phyloP scores from a whole-genome alignment of 2,797 vertebrate genomes.

The Meriones psammophilus region DNA sequence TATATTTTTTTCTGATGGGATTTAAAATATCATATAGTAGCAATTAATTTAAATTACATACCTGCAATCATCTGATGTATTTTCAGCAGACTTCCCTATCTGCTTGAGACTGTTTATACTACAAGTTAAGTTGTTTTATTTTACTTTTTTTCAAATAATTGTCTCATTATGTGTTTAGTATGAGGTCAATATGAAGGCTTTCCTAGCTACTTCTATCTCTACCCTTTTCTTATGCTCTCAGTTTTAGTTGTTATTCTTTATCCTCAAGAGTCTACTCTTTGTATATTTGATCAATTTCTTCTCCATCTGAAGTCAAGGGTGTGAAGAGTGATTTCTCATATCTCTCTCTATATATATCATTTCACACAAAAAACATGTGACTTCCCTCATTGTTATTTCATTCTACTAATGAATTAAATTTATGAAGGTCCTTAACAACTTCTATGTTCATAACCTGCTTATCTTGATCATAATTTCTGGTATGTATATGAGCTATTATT shows the following conservation, averaged over 20 bases:
- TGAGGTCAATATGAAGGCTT: neutral
- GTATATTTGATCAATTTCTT: neutral
- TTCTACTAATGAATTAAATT: neutral
- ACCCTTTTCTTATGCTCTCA: neutral
- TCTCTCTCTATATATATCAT: neutral
- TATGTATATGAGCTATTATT: neutral
- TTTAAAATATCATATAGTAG: neutral
- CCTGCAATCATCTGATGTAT: neutral
- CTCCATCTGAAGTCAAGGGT: neutral
- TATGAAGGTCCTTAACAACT: neutral
- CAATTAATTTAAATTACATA: conserved; percentile 12
- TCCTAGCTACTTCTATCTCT: neutral
- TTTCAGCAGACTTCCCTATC: neutral
- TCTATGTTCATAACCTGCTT: neutral
- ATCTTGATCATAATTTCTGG: neutral
- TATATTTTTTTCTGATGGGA: neutral
- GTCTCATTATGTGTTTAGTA: neutral
- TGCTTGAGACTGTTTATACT: neutral
- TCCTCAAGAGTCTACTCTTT: neutral
- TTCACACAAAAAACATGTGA: neutral
- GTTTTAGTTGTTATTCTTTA: neutral
- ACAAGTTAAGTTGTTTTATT: neutral
- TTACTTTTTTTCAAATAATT: neutral
- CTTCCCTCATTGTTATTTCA: neutral
- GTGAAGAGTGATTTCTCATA: neutral